Percentiles rank a stretch among this genome's conserved stretches.
Evolutionary conservation across 2,113 vertebrate species (phyloP).

Genomic region (Natator depressus): DNA sequence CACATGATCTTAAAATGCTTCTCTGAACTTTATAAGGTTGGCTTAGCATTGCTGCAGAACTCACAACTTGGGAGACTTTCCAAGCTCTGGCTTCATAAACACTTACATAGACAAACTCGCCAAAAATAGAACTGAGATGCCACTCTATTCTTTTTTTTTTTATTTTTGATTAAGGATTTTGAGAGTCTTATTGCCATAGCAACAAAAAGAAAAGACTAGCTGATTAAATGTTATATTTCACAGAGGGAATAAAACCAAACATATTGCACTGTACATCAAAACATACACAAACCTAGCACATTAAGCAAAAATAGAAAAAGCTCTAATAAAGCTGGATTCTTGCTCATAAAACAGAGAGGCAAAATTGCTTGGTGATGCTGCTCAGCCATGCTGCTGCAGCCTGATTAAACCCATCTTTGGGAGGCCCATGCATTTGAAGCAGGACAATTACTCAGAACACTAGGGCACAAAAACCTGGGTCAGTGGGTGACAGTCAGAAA

Average conservation of each 20-base stretch:
- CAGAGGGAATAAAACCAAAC: constrained; percentile 65
- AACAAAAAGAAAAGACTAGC: constrained; percentile 54
- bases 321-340: constrained; percentile 64
- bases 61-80: constrained; percentile 44
- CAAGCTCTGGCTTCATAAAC: constrained; percentile 54
- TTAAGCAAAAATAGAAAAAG: constrained; percentile 48
- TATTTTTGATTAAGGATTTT: constrained; percentile 57
- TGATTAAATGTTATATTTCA: constrained; percentile 70
- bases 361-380: constrained; percentile 58
- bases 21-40: constrained; percentile 59
- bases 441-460: neutral
- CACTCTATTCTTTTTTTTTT: neutral
- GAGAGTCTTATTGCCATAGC: constrained; percentile 53
- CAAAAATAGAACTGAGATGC: constrained; percentile 67
- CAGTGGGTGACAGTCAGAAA: neutral
- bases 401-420: constrained; percentile 20
- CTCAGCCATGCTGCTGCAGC: constrained; percentile 52
- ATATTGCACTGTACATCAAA: constrained; percentile 55
- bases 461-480: neutral
- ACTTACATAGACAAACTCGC: constrained; percentile 44
- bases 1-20: constrained; percentile 31
- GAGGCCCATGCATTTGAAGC: constrained; percentile 33
- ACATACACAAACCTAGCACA: constrained; percentile 49
- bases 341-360: constrained; percentile 54
- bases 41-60: constrained; percentile 42